A percentile compares a stretch with the other conserved stretches of the same genome.
Conservation (phyloP, 2,888 invertebrate species). For the Dynastes maya region DNA sequence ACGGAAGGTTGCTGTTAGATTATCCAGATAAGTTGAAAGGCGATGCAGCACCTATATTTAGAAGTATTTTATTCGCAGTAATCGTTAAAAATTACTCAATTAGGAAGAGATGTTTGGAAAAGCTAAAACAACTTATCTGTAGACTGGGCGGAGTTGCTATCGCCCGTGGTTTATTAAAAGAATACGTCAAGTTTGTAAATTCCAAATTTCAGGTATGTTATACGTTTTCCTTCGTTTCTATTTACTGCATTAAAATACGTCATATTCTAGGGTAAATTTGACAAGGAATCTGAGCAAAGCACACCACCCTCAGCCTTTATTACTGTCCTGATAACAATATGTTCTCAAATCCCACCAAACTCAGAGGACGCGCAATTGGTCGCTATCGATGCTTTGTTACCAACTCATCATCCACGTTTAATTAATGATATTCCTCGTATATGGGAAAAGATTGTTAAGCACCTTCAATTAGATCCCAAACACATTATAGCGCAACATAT, state of each 20-base stretch:
- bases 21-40: constrained; percentile 81
- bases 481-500: constrained; percentile 76
- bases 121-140: constrained; percentile 77
- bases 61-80: constrained; percentile 81
- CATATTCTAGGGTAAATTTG: constrained; percentile 31
- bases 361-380: constrained; percentile 74
- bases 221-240: neutral
- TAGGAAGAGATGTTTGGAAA: constrained; percentile 76
- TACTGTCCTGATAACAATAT: constrained; percentile 68
- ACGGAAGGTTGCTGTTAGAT: constrained; percentile 81
- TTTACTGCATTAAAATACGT: neutral
- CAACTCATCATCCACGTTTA: constrained; percentile 84
- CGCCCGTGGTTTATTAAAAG: constrained; percentile 77
- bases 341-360: constrained; percentile 67
- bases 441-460: constrained; percentile 80
- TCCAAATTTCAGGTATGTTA: constrained; percentile 71
- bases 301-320: constrained; percentile 69
- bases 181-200: constrained; percentile 79
- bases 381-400: constrained; percentile 79
- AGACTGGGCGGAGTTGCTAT: constrained; percentile 76
- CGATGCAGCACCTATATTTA: constrained; percentile 78
- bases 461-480: constrained; percentile 74
- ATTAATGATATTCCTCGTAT: constrained; percentile 74
- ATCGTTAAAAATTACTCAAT: constrained; percentile 77
- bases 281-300: constrained; percentile 62